Evolutionary conservation across 1,140 invertebrate genomes (phyloP).

Genomic region (Meloidogyne exigua): DNA sequence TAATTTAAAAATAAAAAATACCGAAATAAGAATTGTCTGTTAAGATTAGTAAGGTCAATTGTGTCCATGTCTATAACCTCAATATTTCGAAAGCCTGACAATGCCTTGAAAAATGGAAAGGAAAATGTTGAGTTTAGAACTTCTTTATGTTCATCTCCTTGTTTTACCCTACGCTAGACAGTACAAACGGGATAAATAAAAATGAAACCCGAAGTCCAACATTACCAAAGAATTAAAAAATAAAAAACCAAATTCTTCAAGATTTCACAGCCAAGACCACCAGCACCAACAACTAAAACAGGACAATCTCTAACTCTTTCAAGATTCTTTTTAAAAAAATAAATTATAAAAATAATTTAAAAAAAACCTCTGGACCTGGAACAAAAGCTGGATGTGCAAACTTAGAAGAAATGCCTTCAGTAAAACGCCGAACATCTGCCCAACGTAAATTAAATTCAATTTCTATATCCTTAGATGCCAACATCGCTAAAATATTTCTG

Average conservation of each 20-base stretch:
- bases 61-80: constrained; percentile 98
- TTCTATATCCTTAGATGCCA: not conserved
- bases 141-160: too few relatives aligned
- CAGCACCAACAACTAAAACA: constrained; percentile 83
- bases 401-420: not conserved
- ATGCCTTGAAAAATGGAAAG: constrained; percentile 67
- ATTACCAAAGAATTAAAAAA: constrained; percentile 4
- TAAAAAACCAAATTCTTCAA: constrained; percentile 78
- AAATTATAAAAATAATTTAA: constrained; percentile 17
- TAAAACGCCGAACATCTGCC: not conserved
- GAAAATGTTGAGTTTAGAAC: too few relatives aligned
- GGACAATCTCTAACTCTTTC: constrained; percentile 81
- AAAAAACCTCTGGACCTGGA: not conserved
- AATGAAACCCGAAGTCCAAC: too few relatives aligned
- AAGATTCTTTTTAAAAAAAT: constrained; percentile 69
- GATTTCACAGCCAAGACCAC: constrained; percentile 93
- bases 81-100: constrained; percentile 88
- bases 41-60: constrained; percentile 94
- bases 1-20: constrained; percentile 40
- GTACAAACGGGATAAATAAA: too few relatives aligned
- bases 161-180: too few relatives aligned
- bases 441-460: not conserved
- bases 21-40: constrained; percentile 90
- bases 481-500: too few relatives aligned
- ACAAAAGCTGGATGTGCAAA: constrained; percentile 9